Base-by-base conservation (phyloP, 1,140 invertebrate genomes). In the Cyrtorhinus lividipennis region DNA sequence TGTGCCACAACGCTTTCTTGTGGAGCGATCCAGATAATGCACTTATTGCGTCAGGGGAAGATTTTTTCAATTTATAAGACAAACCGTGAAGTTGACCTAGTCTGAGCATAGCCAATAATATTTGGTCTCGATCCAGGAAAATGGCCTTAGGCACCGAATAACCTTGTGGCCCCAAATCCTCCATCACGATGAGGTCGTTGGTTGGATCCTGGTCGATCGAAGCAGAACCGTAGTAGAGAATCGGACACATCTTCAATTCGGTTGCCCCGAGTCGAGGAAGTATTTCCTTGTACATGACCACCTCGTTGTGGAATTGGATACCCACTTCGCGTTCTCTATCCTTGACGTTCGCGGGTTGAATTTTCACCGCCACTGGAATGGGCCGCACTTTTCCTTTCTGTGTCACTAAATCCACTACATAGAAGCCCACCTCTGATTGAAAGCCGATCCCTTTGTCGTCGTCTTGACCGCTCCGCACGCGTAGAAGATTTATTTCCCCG, bases 21-120 rank as follows among this genome's bases (percentile, higher is more conserved):
- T n/a, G 22, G 27, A 20, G 13, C 13, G n/a, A 25, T 26, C 25
- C 38, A 30, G 24, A 62, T 13, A 27, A n/a, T 15, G 0, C 1
- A 74, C 30, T 2, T 66, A 46, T 10, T 67, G 66, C 63, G 0
- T 70, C 62, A 0, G 66, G 44, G 10, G 67, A 48, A 1, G 61
- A 64, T 12, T 70, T 59, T 56, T 76, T 77, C 64, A 72, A 67
- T 0, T 61, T 59, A 24, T 73, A 75, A 1, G 71, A 73, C 5
- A 68, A 65, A 0, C 70, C 74, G 46, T 78, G 76, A 61, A 76
- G 74, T 48, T 64, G 63, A 1, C 67, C 76, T 1, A 78, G 66
- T 22, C 71, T 70, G 24, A 64, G 44, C 44, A 76, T 46, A 8
- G 69, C 72, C 3, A 71, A 65, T 1, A 67, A 22, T 20, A 68